These are phyloP conservation scores for Oreochromis aureus DNA, from an alignment of 2,113 vertebrate species.

Conservation along the genomic window DNA sequence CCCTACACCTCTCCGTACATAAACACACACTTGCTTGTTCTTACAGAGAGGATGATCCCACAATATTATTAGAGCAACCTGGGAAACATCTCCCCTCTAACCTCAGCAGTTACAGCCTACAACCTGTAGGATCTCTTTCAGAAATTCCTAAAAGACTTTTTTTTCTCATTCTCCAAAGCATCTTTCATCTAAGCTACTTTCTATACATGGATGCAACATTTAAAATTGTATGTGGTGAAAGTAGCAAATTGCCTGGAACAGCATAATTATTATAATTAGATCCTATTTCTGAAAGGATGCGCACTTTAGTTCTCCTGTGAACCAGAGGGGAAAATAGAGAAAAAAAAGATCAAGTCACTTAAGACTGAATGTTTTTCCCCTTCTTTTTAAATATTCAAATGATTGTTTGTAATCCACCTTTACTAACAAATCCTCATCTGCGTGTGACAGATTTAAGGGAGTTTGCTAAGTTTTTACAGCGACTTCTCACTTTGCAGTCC, in stretches of 20 bases:
- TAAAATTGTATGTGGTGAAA: not conserved
- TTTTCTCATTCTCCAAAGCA: not conserved
- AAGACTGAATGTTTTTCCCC: not conserved
- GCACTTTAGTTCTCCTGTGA: not conserved
- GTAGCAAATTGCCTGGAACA: conserved; percentile 37
- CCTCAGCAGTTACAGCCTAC: not conserved
- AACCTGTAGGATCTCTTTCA: not conserved
- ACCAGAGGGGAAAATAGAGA: not conserved
- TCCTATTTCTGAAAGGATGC: conserved; percentile 36
- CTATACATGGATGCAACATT: not conserved
- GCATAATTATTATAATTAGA: conserved; percentile 50
- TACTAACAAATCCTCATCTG: not conserved
- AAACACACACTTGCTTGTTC: not conserved
- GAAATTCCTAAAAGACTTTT: not conserved
- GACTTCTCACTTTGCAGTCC: not conserved
- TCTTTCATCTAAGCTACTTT: not conserved
- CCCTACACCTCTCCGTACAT: not conserved
- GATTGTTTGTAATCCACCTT: not conserved
- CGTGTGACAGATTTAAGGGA: not conserved
- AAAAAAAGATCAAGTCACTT: not conserved
- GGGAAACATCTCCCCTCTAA: not conserved
- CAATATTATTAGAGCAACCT: not conserved
- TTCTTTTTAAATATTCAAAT: not conserved
- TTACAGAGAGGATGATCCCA: not conserved
- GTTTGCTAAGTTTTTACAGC: not conserved